Evolutionary conservation across 2,888 invertebrate species (phyloP), one percentile per base, ranked within the genome.

Genomic region (Petrolisthes cinctipes): DNA sequence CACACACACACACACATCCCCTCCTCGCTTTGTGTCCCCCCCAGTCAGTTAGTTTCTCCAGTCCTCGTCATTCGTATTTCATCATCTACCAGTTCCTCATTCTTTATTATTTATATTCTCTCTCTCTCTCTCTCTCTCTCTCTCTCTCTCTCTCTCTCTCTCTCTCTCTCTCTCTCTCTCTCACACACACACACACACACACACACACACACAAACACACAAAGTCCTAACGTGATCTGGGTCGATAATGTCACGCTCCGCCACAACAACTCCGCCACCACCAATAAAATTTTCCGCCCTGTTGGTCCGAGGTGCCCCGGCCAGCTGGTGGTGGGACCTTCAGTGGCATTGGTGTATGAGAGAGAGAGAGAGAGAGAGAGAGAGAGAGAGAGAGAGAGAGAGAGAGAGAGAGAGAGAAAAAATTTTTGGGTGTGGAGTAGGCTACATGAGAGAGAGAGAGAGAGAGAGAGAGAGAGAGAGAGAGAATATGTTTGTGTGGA

Each of bases 261-360:
- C 83, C 78, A 82, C 83, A 86, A 86, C 86, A 86, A 83, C 83
- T 14, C 37, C 61, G 78, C 37, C 23, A 57, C 66, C 83, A 79
- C 83, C 66, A 83, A 85, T 85, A 78, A 86, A 86, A 86, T 86
- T 86, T 86, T 86, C 86, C 83, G 83, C 86, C 86, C 20, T 86
- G 82, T 86, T 86, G 66, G 78, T 71, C 56, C 20, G 17, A 80
- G 71, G 37, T 53, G 68, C 23, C 79, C 68, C 5, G 37, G n/a
- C 68, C 86, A 86, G 86, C 81, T 86, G 86, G 86, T n/a, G n/a
- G 14, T 79, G 53, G 78, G 4, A 54, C n/a, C 54, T 51, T 17
- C 54, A 54, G n/a, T 78, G 78, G 17, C 54, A 54, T 5, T 78
- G 78, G 17, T 71, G 6, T 17, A 5, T 5, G 71, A 17, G 20